Evolutionary conservation across 2,113 vertebrate genomes (phyloP).

Genomic region (Triplophysa tibetana): DNA sequence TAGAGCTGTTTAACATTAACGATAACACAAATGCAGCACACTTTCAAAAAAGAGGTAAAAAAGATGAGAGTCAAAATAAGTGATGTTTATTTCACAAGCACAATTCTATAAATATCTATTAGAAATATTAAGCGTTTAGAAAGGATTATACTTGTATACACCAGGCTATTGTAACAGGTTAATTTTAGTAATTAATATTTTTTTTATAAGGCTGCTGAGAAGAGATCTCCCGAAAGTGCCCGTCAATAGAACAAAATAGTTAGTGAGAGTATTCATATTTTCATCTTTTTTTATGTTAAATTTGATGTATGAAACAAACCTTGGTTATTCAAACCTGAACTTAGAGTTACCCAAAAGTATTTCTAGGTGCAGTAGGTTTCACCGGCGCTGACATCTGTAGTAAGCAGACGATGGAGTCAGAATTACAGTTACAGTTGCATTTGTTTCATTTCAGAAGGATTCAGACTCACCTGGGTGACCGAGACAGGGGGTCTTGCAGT

Average conservation of each 20-base stretch:
- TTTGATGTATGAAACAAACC: constrained; percentile 3
- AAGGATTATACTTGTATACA: neutral
- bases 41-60: neutral
- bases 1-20: too few relatives aligned
- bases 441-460: neutral
- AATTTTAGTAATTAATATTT: neutral
- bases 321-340: neutral
- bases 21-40: too few relatives aligned
- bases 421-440: neutral
- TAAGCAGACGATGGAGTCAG: neutral
- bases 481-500: constrained; percentile 16
- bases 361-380: constrained; percentile 17
- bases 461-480: constrained; percentile 21
- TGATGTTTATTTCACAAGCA: neutral
- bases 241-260: neutral
- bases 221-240: neutral
- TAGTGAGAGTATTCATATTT: neutral
- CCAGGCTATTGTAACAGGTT: neutral
- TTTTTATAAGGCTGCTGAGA: neutral
- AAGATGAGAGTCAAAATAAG: neutral
- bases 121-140: neutral
- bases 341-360: constrained; percentile 18
- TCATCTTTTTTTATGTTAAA: neutral
- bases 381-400: constrained; percentile 25
- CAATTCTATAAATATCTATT: constrained; percentile 17